A percentile compares a stretch with the other conserved stretches of the same genome.
Evolutionary conservation across 2,113 vertebrate species (phyloP).

Genomic region (Puma concolor): DNA sequence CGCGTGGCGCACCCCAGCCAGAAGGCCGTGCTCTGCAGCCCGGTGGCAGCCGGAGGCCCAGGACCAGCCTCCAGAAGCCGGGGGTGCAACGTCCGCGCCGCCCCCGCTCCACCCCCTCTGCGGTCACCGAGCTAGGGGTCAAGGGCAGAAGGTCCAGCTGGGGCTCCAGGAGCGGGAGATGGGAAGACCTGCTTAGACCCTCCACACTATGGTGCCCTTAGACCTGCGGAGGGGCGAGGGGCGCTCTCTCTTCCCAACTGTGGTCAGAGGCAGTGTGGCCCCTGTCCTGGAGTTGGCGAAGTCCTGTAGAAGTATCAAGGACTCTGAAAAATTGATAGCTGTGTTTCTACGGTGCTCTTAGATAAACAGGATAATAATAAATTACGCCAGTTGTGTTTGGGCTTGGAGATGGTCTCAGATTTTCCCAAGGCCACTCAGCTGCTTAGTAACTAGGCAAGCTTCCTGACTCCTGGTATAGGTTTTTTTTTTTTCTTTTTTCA

Average conservation of each 20-base stretch:
- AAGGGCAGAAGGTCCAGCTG: background rate
- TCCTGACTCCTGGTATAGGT: background rate
- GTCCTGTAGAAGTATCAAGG: constrained; percentile 30
- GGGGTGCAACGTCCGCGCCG: background rate
- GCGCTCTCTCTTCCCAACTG: background rate
- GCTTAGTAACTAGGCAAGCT: background rate
- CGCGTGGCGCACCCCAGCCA: background rate
- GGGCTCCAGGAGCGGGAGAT: background rate
- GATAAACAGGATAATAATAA: constrained; percentile 46
- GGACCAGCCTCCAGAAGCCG: background rate
- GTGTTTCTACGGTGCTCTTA: background rate
- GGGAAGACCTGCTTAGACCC: background rate
- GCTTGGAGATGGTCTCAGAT: background rate
- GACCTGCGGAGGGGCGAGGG: background rate
- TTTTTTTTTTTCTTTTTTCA: background rate
- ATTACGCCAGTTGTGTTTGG: background rate
- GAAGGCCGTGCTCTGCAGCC: background rate
- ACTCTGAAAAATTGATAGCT: background rate
- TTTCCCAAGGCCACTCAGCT: constrained; percentile 50
- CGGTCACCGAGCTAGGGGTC: background rate
- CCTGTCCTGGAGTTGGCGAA: background rate
- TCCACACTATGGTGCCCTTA: accelerated
- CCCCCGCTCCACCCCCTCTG: accelerated
- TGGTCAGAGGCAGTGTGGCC: background rate
- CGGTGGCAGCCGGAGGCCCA: background rate